Percentiles rank a stretch among this genome's conserved stretches.
Evolutionary conservation across 2,888 invertebrate genomes (phyloP).

Genomic region (Aleiodes testaceus): DNA sequence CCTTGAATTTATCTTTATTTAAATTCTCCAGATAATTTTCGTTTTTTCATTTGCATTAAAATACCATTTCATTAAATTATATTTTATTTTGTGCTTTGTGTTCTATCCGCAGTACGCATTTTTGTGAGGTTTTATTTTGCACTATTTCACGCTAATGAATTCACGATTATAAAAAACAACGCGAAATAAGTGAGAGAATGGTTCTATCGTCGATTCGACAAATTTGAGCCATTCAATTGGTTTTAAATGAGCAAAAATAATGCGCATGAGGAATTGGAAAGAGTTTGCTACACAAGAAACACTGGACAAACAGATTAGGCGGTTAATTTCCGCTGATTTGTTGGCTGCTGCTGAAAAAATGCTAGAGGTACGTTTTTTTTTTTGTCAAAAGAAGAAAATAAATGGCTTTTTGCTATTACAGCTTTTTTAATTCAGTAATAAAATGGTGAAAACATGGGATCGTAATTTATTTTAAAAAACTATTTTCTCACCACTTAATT

Average conservation of each 20-base stretch:
- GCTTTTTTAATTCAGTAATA: background rate
- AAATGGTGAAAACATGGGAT: too few species aligned
- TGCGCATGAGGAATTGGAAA: slow-evolving; percentile 68
- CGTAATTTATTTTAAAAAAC: too few species aligned
- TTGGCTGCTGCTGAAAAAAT: slow-evolving; percentile 66
- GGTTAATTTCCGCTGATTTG: slow-evolving; percentile 65
- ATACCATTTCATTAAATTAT: slow-evolving; percentile 7
- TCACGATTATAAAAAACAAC: slow-evolving; percentile 9
- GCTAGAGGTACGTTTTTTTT: slow-evolving; percentile 71
- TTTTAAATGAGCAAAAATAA: slow-evolving; percentile 42
- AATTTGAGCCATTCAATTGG: background rate
- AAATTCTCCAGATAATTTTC: too few species aligned
- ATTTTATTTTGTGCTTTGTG: slow-evolving; percentile 39
- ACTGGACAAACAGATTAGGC: slow-evolving; percentile 66
- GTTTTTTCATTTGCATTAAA: background rate
- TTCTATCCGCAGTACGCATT: slow-evolving; percentile 37
- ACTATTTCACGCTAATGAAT: slow-evolving; percentile 15
- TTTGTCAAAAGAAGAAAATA: slow-evolving; percentile 49
- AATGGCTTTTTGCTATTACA: too few species aligned
- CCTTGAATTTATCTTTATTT: too few species aligned
- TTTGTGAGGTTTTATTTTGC: slow-evolving; percentile 37
- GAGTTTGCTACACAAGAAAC: slow-evolving; percentile 59
- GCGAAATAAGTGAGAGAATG: slow-evolving; percentile 3
- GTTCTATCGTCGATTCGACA: slow-evolving; percentile 34
- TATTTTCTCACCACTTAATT: too few species aligned